phyloP scores from a whole-genome alignment of 2,113 vertebrate genomes.

The Scatophagus argus region DNA sequence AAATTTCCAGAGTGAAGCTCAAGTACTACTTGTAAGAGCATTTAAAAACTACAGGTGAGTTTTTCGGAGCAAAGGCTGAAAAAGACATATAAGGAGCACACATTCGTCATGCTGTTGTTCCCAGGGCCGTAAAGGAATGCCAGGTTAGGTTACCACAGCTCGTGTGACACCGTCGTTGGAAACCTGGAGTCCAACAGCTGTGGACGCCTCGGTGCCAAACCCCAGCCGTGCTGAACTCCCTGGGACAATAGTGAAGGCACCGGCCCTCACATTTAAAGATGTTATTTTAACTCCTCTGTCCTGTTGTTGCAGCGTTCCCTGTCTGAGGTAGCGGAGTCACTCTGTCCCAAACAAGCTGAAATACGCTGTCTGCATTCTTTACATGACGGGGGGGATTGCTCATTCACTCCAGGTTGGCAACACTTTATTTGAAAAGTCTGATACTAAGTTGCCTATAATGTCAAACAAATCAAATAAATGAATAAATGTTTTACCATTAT shows the following conservation, averaged over 20 bases:
- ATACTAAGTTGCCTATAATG: neutral
- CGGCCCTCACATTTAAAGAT: constrained; percentile 51
- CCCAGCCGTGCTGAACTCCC: constrained; percentile 73
- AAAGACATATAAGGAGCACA: too few species aligned
- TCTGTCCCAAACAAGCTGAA: constrained; percentile 40
- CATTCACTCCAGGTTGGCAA: neutral
- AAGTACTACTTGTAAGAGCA: neutral
- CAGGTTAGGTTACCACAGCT: constrained; percentile 79
- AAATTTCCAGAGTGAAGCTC: neutral
- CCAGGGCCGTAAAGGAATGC: constrained; percentile 62
- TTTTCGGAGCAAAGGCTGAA: too few species aligned
- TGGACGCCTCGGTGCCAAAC: constrained; percentile 81
- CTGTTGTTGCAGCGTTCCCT: constrained; percentile 53
- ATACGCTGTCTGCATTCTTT: constrained; percentile 54
- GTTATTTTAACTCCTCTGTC: constrained; percentile 68
- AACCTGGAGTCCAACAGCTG: constrained; percentile 79
- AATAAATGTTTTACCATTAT: neutral
- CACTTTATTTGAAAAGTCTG: neutral
- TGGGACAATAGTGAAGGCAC: constrained; percentile 53
- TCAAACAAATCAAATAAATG: constrained; percentile 1
- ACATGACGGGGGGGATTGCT: neutral
- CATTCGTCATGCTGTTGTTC: constrained; percentile 52
- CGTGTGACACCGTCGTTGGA: constrained; percentile 69
- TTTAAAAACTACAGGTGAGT: neutral
- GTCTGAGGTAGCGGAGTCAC: constrained; percentile 49